Conservation (phyloP, 2,113 vertebrate genomes). For the Heloderma charlesbogerti region DNA sequence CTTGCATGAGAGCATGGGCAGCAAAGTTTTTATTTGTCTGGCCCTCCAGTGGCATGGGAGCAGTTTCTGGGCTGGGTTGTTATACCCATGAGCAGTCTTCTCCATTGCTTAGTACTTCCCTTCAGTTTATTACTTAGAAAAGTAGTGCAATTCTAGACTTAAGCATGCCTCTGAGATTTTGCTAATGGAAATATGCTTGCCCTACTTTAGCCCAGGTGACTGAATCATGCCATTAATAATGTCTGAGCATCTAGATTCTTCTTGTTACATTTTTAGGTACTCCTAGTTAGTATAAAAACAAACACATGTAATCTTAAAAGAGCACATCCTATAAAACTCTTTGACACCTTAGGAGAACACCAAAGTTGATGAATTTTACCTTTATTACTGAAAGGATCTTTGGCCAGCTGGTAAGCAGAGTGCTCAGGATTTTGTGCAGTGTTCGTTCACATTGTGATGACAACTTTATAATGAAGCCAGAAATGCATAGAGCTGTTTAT, state of each 20-base stretch:
- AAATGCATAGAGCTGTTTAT: slow-evolving; percentile 73
- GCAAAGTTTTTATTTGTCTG: background rate
- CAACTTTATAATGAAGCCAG: slow-evolving; percentile 68
- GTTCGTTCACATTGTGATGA: slow-evolving; percentile 55
- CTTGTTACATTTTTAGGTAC: background rate
- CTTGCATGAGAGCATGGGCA: background rate
- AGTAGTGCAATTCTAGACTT: background rate
- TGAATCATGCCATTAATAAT: background rate
- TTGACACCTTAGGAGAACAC: background rate
- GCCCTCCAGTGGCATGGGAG: background rate
- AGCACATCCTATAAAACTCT: slow-evolving; percentile 11
- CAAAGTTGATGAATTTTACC: slow-evolving; percentile 43
- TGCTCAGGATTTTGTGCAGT: slow-evolving; percentile 50
- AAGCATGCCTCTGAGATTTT: background rate
- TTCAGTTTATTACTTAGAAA: background rate
- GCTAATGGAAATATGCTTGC: background rate
- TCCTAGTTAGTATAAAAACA: background rate
- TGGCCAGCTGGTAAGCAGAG: slow-evolving; percentile 61
- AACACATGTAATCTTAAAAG: background rate
- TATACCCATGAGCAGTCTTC: background rate
- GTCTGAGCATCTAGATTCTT: background rate
- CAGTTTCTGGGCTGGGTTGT: background rate
- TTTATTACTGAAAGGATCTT: slow-evolving; percentile 46
- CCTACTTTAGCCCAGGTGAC: background rate
- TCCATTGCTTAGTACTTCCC: background rate